phyloP scores from a whole-genome alignment of 2,797 vertebrate species.

The Cichlasoma orientale region DNA sequence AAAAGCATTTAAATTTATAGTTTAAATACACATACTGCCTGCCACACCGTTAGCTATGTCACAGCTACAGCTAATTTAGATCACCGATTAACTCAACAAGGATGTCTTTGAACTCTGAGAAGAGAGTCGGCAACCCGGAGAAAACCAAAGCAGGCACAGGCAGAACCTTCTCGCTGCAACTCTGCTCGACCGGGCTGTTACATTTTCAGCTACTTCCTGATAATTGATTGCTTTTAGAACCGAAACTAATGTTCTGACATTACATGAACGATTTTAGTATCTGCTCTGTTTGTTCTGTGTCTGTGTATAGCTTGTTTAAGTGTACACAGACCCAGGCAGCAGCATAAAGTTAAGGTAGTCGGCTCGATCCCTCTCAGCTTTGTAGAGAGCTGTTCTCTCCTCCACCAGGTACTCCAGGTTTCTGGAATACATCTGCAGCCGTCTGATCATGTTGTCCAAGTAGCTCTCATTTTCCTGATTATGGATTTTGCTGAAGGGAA shows the following conservation, averaged over 20 bases:
- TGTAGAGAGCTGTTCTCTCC: constrained; percentile 93
- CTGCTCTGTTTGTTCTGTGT: not conserved
- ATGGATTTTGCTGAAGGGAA: constrained; percentile 84
- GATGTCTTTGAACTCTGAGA: not conserved
- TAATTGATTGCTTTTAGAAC: not conserved
- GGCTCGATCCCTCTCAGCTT: constrained; percentile 93
- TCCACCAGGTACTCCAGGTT: constrained; percentile 96
- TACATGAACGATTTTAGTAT: not conserved
- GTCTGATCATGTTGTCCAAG: constrained; percentile 95
- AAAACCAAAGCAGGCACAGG: not conserved
- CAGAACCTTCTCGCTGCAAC: not conserved
- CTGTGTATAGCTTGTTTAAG: not conserved
- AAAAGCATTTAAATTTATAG: no score
- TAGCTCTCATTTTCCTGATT: constrained; percentile 93
- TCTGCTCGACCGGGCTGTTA: not conserved
- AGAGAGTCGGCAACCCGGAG: not conserved
- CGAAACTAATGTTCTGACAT: not conserved
- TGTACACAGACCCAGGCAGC: constrained; percentile 86
- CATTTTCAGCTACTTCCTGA: no score
- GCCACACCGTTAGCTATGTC: no score
- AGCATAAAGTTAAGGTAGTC: constrained; percentile 96
- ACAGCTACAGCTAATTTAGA: not conserved
- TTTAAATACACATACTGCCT: no score
- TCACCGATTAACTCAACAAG: not conserved
- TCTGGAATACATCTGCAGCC: constrained; percentile 94